Evolutionary conservation across 2,888 invertebrate genomes (phyloP), one percentile per base, ranked within the genome.

Genomic region (Coelopa pilipes): DNA sequence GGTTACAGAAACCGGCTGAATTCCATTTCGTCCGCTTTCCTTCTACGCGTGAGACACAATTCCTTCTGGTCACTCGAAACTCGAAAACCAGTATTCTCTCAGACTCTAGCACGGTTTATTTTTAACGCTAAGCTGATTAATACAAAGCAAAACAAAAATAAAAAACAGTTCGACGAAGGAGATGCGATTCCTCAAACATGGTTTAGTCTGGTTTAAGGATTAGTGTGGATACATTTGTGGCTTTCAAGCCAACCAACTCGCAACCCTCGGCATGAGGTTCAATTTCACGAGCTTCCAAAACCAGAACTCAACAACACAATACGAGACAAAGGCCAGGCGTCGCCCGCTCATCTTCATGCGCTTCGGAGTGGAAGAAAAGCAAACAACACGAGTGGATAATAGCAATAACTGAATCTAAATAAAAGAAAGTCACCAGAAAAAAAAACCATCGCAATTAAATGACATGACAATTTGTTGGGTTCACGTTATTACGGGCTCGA

Each of bases 1-100:
- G 46, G n/a, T 69, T 70, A 62, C 65, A 21, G 70, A 69, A 74
- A 74, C 73, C 63, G 73, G 73, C 73, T 70, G 69, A 74, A 70
- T 74, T 69, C 73, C 73, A 74, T 65, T 70, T 70, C 55, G 65
- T 74, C 62, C 65, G 69, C 45, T 63, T 74, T 50, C 60, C 55
- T 63, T 57, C 5, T 49, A 21, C 65, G 34, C 59, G 17, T 67
- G 47, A 57, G 60, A 49, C 46, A 55, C 19, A 34, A 34, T 34
- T 34, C 34, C 34, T 34, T 53, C 53, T 50, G 67, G 34, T 67
- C 53, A 53, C 67, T 46, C 53, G 59, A 60, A 70, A 59, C 19
- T 46, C 10, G 7, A 57, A 45, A 70, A 70, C 70, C 60, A 49
- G 70, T 70, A 24, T 70, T 70, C 60, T 70, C 60, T 45, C 12